phyloP scores from a whole-genome alignment of 2,888 invertebrate species.

The Amblyteles armatorius region DNA sequence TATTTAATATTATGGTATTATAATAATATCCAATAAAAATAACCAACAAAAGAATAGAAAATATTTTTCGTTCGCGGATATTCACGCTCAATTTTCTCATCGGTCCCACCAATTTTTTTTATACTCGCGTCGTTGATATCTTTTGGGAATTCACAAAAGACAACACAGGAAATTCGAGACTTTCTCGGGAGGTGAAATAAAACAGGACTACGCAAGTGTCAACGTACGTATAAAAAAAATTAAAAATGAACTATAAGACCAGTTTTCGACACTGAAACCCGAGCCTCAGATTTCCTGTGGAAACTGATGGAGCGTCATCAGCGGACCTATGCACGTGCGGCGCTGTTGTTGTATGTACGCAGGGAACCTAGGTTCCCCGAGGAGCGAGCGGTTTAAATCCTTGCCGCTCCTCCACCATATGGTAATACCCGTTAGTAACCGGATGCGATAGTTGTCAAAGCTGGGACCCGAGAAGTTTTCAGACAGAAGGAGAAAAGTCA shows the following conservation, averaged over 20 bases:
- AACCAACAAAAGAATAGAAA: not conserved
- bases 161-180: constrained; percentile 23
- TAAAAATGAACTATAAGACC: constrained; percentile 1
- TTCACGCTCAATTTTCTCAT: not conserved
- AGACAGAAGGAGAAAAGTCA: constrained; percentile 56
- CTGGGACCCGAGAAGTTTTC: constrained; percentile 7
- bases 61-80: not conserved
- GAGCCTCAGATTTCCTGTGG: not conserved
- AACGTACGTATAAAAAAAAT: not conserved
- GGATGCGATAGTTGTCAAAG: constrained; percentile 59
- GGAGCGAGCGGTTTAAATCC: constrained; percentile 18
- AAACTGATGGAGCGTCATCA: not conserved
- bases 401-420: not conserved
- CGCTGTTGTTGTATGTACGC: constrained; percentile 5
- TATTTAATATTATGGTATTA: too few species aligned
- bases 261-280: constrained; percentile 16
- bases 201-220: not conserved
- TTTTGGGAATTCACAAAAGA: not conserved
- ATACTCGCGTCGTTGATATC: too few species aligned
- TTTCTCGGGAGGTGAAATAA: constrained; percentile 8
- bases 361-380: not conserved
- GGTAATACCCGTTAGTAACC: constrained; percentile 30
- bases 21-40: too few species aligned
- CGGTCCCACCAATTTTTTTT: not conserved
- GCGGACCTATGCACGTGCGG: not conserved